A percentile compares a stretch with the other conserved stretches of the same genome.
These are phyloP conservation scores for Heliopora coerulea DNA, from an alignment of 92 coral and sea anemone genomes.

Conservation along the genomic window DNA sequence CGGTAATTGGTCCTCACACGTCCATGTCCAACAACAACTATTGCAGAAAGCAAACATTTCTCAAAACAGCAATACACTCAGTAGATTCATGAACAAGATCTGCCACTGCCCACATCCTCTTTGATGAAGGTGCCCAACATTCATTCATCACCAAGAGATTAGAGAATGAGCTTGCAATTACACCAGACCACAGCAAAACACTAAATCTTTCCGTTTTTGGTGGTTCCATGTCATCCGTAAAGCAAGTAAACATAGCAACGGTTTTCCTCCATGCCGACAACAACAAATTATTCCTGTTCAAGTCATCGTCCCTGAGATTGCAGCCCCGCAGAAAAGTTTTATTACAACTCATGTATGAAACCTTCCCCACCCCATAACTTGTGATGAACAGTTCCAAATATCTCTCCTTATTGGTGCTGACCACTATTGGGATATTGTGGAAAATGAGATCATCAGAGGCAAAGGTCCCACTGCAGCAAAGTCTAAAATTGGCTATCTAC, in stretches of 20 bases:
- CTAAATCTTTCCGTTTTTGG: slow-evolving; percentile 44
- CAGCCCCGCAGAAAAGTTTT: slow-evolving; percentile 45
- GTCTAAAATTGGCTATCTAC: slow-evolving; percentile 43
- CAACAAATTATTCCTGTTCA: slow-evolving; percentile 44
- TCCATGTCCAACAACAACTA: neutral
- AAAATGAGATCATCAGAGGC: slow-evolving; percentile 47
- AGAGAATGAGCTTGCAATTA: slow-evolving; percentile 45
- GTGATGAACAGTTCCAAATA: slow-evolving; percentile 51
- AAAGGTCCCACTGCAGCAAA: slow-evolving; percentile 37
- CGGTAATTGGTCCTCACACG: neutral
- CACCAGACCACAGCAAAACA: slow-evolving; percentile 26
- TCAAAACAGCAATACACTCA: neutral
- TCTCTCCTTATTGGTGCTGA: slow-evolving; percentile 58
- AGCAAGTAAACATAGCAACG: slow-evolving; percentile 42
- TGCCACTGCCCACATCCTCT: slow-evolving; percentile 23
- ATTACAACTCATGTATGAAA: slow-evolving; percentile 33
- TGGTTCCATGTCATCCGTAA: slow-evolving; percentile 32
- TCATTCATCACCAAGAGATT: slow-evolving; percentile 55
- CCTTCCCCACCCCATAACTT: slow-evolving; percentile 55
- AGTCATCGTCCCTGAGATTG: slow-evolving; percentile 45
- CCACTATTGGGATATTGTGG: slow-evolving; percentile 59
- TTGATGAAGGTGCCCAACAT: slow-evolving; percentile 60
- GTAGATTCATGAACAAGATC: neutral
- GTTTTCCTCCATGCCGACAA: slow-evolving; percentile 22
- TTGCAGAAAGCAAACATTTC: neutral